Conservation (phyloP, 2,113 vertebrate species). For the Balaeniceps rex region DNA sequence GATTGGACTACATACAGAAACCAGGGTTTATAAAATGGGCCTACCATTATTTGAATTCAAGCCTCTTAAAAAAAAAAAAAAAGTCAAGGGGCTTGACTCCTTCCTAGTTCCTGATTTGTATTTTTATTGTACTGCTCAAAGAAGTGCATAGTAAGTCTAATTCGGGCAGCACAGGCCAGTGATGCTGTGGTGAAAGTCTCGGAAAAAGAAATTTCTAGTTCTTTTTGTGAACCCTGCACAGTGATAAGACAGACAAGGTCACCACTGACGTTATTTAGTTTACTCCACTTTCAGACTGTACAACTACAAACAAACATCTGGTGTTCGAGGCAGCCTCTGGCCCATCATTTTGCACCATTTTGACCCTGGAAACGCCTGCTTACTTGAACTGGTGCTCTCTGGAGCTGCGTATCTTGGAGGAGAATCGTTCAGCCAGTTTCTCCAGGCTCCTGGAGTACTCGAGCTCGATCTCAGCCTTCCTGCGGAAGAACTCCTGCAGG, state of each 20-base stretch:
- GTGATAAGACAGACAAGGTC: background rate
- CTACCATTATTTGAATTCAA: background rate
- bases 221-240: background rate
- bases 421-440: conserved; percentile 95
- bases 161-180: background rate
- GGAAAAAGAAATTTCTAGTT: background rate
- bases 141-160: rapidly evolving
- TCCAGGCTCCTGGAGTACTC: conserved; percentile 97
- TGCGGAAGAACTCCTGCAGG: conserved; percentile 98
- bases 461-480: conserved; percentile 95
- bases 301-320: background rate
- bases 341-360: rapidly evolving
- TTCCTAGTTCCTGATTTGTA: background rate
- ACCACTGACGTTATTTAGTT: rapidly evolving
- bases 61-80: background rate
- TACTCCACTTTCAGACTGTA: background rate
- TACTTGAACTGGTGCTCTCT: conserved; percentile 96
- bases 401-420: conserved; percentile 96
- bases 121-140: background rate
- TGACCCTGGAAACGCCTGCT: background rate
- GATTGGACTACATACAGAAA: background rate
- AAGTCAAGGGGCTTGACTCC: no score
- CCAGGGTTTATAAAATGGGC: background rate
- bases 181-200: background rate
- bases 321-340: rapidly evolving